Evolutionary conservation across 1,140 invertebrate genomes (phyloP), one percentile per base, ranked within the genome.

Genomic region (Papilio xuthus): DNA sequence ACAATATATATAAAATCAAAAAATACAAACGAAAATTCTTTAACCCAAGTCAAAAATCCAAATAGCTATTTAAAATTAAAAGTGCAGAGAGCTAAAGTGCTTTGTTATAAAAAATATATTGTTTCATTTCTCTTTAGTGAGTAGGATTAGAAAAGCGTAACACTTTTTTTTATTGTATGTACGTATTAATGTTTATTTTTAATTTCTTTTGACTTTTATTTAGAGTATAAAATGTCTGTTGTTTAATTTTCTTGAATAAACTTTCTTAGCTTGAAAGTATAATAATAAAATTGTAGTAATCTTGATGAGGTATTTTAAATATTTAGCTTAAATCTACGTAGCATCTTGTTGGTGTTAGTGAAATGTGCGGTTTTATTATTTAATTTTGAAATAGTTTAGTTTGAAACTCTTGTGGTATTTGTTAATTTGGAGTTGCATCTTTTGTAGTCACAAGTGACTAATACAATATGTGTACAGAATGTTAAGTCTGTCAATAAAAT

Each of bases 381-480:
- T 26, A 60, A 60, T 60, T n/a, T n/a, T n/a, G n/a, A n/a, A n/a
- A n/a, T n/a, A n/a, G 56, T 60, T 60, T 23, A 26, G 56, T 60
- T 12, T 60, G 23, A 60, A 60, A 60, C 20, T 60, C 56, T 60
- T 60, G 56, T 60, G 56, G 56, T 26, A 60, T 60, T 60, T 60
- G 10, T 60, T 60, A 60, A 60, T 60, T 60, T 60, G 3, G 20
- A 60, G 69, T 56, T 79, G 78, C 80, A 81, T 69, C 56, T 71
- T 76, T 37, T 44, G 13, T 71, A 20, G 60, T 70, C 69, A 28
- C 15, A 41, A 50, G 56, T 13, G 50, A 60, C 47, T 63, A 9
- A 12, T 23, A 56, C 20, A 26, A 60, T 60, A 6, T 60, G 2
- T 10, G 26, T 3, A 8, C 56, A 60, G 56, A 60, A 23, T 20